Base-by-base conservation (phyloP, 1,140 invertebrate genomes). In the Hylyphantes graminicola region DNA sequence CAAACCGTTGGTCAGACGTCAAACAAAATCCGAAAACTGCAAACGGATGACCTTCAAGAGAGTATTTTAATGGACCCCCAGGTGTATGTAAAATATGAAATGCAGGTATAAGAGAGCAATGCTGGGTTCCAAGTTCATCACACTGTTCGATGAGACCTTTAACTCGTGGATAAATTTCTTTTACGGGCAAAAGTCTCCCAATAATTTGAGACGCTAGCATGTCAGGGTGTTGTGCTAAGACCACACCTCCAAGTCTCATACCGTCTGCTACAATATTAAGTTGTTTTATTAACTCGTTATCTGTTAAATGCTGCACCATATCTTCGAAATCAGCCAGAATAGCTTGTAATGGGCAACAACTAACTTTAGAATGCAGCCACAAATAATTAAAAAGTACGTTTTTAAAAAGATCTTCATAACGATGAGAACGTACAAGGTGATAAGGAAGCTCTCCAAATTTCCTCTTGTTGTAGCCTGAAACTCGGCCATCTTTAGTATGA, bases 11-110 rank as follows among this genome's bases (percentile, higher is more conserved):
- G 91, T 99, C 97, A 0, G 95, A 94, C 0, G 96, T 98, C 11
- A 98, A 90, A 65, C 94, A 94, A 87, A 99, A 97, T 12, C 95
- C 97, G 90, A 98, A 99, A 0, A 98, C 96, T 0, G 97, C 97
- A 90, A 99, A 99, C 88, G 97, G 96, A 91, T 99, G 97, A 3
- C 97, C 97, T 91, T 99, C 98, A 59, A 99, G 89, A 0, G 97
- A 99, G 88, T 98, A 99, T 93, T 99, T 98, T 0, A 99, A 91
- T 0, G 98, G 98, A 54, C 98, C 98, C 72, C 98, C 98, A 17
- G 98, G 98, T 0, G 97, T 98, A 88, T 99, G 97, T 73, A 98
- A 91, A 88, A 97, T 98, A 89, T 99, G 97, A 90, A 97, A 97
- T 0, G 96, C 92, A 0, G 98, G 97, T 72, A 98, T 91, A 11